Evolutionary conservation across 1,140 invertebrate species (phyloP).

Genomic region (Drosophila subobscura): DNA sequence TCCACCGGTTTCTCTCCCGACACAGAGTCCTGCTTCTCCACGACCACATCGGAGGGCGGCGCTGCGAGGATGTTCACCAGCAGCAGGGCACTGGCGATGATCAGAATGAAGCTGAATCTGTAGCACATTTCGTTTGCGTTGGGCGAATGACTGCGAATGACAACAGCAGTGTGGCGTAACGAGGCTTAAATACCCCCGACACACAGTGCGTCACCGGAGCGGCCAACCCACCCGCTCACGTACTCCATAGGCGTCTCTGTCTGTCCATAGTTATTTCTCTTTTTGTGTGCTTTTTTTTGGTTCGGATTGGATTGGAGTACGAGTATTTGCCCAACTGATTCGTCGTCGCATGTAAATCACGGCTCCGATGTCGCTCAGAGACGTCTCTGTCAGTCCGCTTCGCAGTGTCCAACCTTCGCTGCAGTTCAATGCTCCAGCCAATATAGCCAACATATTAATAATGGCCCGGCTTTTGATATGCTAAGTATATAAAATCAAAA

Average conservation of each 20-base stretch:
- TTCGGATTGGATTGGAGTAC: conserved; percentile 25
- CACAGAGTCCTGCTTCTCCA: conserved; percentile 44
- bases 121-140: conserved; percentile 58
- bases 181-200: conserved; percentile 60
- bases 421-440: conserved; percentile 63
- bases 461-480: conserved; percentile 19
- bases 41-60: conserved; percentile 52
- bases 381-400: conserved; percentile 31
- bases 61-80: conserved; percentile 23
- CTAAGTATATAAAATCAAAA: conserved; percentile 47
- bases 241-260: conserved; percentile 19
- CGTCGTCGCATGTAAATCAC: conserved; percentile 66
- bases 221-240: conserved; percentile 15
- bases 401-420: conserved; percentile 46
- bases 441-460: conserved; percentile 17
- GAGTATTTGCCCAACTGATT: conserved; percentile 67
- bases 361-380: conserved; percentile 7
- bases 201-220: conserved; percentile 20
- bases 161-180: conserved; percentile 2
- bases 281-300: conserved; percentile 30
- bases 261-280: conserved; percentile 39
- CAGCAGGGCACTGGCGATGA: conserved; percentile 29
- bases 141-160: conserved; percentile 45
- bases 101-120: conserved; percentile 35
- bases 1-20: conserved; percentile 6